Base-by-base conservation (phyloP, 2,888 invertebrate genomes). In the Onchidella celtica region DNA sequence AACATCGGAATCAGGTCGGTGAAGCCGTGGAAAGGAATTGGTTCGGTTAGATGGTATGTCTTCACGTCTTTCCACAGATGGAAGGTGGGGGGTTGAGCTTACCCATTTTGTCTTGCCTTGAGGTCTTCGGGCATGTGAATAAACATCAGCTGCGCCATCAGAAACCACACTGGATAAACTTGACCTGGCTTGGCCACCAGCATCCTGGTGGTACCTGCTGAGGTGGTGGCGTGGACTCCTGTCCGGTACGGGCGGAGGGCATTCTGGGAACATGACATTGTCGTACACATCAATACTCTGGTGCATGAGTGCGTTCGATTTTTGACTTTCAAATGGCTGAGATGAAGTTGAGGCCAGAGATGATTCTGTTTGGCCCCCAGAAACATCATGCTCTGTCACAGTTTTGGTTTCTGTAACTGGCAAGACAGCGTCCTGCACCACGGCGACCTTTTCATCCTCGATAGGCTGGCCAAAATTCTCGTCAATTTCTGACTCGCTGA, bases 21-120 rank as follows among this genome's bases (percentile, higher is more conserved):
- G 32, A 1, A 79, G 79, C n/a, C 34, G 55, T 34, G 79, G 79
- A 29, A 21, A 32, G 3, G 79, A 79, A 57, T 21, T 66, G 3
- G 65, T 65, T 21, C 66, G 21, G 36, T 36, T 47, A 6, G 24
- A 21, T 0, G 29, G 29, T 3, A 11, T 34, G 0, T 32, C 73
- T 0, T 27, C 70, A 36, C 21, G 55, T 6, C 3, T 68, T n/a
- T 73, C 73, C 0, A 32, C 14, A 6, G 75, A 11, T 34, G 69
- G 59, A 29, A 75, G 68, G 32, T 81, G 69, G 29, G 69, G 57
- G 59, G 69, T 69, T 4, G 81, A 81, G 57, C 75, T 75, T n/a
- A 69, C 61, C 75, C 75, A 69, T 29, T 36, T 68, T n/a, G 70
- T 59, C 34, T 34, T 47, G 27, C 47, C 32, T 9, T 55, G 55